Evolutionary conservation across 2,797 vertebrate species (phyloP).

Genomic region (Melanotaenia boesemani): DNA sequence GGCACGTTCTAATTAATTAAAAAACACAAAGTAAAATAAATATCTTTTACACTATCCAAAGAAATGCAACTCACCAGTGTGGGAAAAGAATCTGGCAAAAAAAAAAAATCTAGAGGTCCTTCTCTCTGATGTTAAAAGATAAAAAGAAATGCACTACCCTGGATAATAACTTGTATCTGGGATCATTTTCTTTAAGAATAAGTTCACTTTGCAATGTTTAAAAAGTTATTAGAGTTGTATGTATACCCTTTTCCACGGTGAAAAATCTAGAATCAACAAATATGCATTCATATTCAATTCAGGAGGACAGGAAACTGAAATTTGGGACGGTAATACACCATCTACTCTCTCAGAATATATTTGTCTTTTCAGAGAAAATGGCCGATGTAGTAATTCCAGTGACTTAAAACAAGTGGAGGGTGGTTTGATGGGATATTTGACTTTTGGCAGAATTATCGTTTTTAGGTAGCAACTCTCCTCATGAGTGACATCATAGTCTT

Average conservation of each 20-base stretch:
- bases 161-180: neutral
- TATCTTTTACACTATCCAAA: neutral
- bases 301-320: too few relatives aligned
- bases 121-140: neutral
- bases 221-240: neutral
- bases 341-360: too few relatives aligned
- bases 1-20: constrained; percentile 36
- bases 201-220: neutral
- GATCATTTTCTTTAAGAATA: neutral
- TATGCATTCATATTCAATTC: too few relatives aligned
- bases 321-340: too few relatives aligned
- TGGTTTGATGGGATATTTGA: too few relatives aligned
- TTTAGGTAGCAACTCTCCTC: too few relatives aligned
- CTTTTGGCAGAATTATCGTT: too few relatives aligned
- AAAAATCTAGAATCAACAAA: neutral
- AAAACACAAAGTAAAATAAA: constrained; percentile 22
- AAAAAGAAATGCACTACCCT: neutral
- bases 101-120: neutral
- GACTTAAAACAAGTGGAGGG: too few relatives aligned
- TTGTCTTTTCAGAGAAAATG: too few relatives aligned
- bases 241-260: neutral
- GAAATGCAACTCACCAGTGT: neutral
- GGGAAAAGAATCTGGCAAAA: neutral
- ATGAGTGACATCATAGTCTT: too few relatives aligned
- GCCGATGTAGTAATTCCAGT: too few relatives aligned